phyloP scores from a whole-genome alignment of 2,113 vertebrate genomes.

The Edolisoma coerulescens region DNA sequence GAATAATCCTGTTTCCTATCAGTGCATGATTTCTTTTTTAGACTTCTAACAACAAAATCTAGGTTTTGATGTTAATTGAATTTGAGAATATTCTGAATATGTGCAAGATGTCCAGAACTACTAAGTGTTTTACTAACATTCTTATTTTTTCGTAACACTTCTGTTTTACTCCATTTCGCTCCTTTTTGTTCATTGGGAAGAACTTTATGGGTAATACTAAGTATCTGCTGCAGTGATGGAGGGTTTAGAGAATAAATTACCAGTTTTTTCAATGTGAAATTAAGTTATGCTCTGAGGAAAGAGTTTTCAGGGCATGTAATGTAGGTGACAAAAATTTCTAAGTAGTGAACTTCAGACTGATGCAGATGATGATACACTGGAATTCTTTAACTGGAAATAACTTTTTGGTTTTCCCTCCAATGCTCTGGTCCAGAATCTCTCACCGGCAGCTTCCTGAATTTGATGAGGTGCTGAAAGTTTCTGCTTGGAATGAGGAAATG shows the following conservation, averaged over 20 bases:
- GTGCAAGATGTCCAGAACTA: neutral
- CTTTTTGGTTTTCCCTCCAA: neutral
- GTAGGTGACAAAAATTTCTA: neutral
- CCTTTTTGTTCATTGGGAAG: neutral
- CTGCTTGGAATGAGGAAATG: neutral
- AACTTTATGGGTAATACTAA: neutral
- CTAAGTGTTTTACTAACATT: neutral
- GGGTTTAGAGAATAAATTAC: neutral
- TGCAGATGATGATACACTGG: neutral
- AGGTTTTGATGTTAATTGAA: neutral
- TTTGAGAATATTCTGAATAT: neutral
- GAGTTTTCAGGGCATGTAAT: neutral
- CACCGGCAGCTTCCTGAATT: conserved; percentile 67
- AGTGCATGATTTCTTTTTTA: neutral
- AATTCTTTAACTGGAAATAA: neutral
- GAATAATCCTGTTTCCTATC: neutral
- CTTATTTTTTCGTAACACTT: neutral
- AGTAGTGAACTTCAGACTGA: neutral
- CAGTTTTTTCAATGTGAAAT: neutral
- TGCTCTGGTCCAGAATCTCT: conserved; percentile 73
- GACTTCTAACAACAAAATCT: neutral
- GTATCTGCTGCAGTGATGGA: neutral
- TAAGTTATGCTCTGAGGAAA: neutral
- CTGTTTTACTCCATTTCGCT: neutral
- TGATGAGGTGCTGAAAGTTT: conserved; percentile 71